A percentile compares a stretch with the other conserved stretches of the same genome.
phyloP scores from a whole-genome alignment of 2,888 invertebrate species.

The Eledona agricola region DNA sequence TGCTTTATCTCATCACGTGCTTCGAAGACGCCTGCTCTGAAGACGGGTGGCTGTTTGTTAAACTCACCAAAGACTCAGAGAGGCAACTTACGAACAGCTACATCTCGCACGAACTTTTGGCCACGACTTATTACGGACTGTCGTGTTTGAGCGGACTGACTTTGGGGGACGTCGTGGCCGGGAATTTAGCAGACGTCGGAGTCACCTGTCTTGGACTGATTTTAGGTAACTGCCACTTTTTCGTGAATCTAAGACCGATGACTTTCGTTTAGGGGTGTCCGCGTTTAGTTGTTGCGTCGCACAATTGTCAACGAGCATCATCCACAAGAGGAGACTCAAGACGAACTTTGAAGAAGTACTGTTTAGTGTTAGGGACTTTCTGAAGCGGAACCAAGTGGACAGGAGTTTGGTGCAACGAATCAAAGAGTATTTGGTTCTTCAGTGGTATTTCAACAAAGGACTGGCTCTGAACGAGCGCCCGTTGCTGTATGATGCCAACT shows the following conservation, averaged over 20 bases:
- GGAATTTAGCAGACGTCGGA: slow-evolving; percentile 62
- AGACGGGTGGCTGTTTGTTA: slow-evolving; percentile 63
- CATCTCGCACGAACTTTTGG: slow-evolving; percentile 55
- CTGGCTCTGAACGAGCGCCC: slow-evolving; percentile 28
- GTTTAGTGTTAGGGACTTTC: slow-evolving; percentile 64
- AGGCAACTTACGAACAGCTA: slow-evolving; percentile 28
- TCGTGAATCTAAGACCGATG: neutral
- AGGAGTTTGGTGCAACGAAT: slow-evolving; percentile 63
- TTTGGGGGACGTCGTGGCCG: slow-evolving; percentile 64
- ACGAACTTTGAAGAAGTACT: slow-evolving; percentile 63
- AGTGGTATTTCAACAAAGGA: slow-evolving; percentile 67
- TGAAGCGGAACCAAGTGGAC: slow-evolving; percentile 65
- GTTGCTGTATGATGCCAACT: slow-evolving; percentile 52
- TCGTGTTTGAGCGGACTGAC: slow-evolving; percentile 63
- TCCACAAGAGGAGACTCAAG: slow-evolving; percentile 64
- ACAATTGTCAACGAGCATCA: slow-evolving; percentile 65
- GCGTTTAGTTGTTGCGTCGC: slow-evolving; percentile 65
- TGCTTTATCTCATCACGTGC: slow-evolving; percentile 66
- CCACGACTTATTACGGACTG: slow-evolving; percentile 64
- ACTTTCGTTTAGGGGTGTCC: slow-evolving; percentile 58
- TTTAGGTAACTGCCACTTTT: too few species aligned
- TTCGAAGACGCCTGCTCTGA: slow-evolving; percentile 64
- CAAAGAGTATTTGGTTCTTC: slow-evolving; percentile 65
- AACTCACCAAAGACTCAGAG: slow-evolving; percentile 35
- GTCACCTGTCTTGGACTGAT: slow-evolving; percentile 38